Percentiles rank a stretch among this genome's conserved stretches.
Evolutionary conservation across 92 coral and sea anemone genomes (phyloP).

Genomic region (Palythoa heliodiscus): DNA sequence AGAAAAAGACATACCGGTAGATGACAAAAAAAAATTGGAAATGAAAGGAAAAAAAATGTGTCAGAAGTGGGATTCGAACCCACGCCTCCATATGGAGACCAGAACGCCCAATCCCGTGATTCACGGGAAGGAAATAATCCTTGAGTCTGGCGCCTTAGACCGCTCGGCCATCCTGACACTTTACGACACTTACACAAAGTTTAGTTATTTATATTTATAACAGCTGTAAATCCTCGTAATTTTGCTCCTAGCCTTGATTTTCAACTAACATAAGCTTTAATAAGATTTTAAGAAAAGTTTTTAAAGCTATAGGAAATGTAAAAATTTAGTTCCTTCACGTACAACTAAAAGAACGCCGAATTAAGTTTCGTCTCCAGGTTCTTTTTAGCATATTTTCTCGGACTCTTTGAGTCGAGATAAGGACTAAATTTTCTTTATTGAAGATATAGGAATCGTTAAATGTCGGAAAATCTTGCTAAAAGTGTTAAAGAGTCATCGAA

Average conservation of each 20-base stretch:
- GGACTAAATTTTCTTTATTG: neutral
- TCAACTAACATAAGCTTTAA: neutral
- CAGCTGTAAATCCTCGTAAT: neutral
- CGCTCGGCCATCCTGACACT: conserved; percentile 99
- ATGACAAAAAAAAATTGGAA: neutral
- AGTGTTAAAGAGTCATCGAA: neutral
- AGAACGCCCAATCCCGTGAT: conserved; percentile 91
- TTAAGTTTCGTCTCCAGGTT: conserved; percentile 24
- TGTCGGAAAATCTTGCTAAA: conserved; percentile 12
- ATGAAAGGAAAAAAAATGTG: conserved; percentile 47
- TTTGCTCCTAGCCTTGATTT: neutral
- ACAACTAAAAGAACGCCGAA: neutral
- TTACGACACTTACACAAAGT: neutral
- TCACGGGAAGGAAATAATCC: conserved; percentile 51
- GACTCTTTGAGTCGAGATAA: neutral
- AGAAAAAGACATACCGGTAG: neutral
- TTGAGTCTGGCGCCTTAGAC: conserved; percentile 99
- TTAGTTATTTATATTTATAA: neutral
- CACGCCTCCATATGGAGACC: conserved; percentile 99
- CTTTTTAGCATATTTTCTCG: neutral
- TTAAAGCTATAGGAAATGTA: neutral
- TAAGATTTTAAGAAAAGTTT: neutral
- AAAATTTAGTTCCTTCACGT: neutral
- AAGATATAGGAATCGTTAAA: neutral
- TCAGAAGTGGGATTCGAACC: conserved; percentile 99